These are phyloP conservation scores for Nansenia antarctica DNA, from an alignment of 2,113 vertebrate genomes.

Conservation along the genomic window DNA sequence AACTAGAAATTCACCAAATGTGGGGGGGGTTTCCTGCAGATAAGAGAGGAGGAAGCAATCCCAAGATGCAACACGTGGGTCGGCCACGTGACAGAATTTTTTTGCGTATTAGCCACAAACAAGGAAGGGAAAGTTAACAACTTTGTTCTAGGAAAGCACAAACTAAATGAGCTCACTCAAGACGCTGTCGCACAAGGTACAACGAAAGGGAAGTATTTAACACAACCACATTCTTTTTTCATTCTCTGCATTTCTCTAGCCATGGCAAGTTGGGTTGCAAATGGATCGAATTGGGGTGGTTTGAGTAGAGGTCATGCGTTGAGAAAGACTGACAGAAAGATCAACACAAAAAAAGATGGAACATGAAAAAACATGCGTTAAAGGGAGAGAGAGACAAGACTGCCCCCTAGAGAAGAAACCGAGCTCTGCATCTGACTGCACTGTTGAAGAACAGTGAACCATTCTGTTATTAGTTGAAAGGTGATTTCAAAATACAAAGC, in stretches of 20 bases:
- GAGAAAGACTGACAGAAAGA: background rate
- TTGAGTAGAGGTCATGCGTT: background rate
- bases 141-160: too few species aligned
- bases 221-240: too few species aligned
- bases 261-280: constrained; percentile 38
- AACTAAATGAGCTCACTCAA: too few species aligned
- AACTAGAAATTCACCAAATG: too few species aligned
- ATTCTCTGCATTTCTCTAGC: background rate
- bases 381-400: background rate
- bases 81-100: too few species aligned
- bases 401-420: constrained; percentile 33
- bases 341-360: background rate
- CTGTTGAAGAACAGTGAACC: constrained; percentile 30
- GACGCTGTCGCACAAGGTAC: too few species aligned
- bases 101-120: too few species aligned
- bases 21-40: too few species aligned
- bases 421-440: constrained; percentile 1
- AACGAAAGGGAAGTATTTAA: too few species aligned
- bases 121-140: too few species aligned
- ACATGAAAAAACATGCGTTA: constrained; percentile 1
- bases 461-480: constrained; percentile 19
- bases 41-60: too few species aligned
- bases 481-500: constrained; percentile 73
- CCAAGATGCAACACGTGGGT: too few species aligned
- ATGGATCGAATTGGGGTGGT: background rate